These are phyloP conservation scores for Chironomus riparius DNA, from an alignment of 2,888 invertebrate genomes.

Conservation along the genomic window DNA sequence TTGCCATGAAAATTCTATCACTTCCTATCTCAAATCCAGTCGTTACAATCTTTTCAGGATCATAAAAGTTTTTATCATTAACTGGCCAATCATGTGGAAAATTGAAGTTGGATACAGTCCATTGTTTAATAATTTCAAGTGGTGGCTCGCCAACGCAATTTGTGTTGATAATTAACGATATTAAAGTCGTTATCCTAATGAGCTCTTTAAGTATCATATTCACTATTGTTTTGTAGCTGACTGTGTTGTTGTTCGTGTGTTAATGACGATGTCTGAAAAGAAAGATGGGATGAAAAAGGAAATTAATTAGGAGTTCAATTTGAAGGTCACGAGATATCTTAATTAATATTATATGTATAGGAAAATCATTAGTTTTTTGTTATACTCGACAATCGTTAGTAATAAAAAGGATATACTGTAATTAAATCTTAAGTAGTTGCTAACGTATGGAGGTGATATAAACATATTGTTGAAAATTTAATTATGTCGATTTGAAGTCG, in stretches of 20 bases:
- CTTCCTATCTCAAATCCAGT: slow-evolving; percentile 66
- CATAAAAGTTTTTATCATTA: slow-evolving; percentile 44
- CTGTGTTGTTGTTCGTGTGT: not conserved
- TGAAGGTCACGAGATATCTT: no score
- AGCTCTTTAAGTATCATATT: not conserved
- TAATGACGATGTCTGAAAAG: not conserved
- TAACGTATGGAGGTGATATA: no score
- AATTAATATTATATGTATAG: no score
- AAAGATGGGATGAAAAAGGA: not conserved
- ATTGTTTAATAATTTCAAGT: slow-evolving; percentile 58
- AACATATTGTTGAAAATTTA: no score
- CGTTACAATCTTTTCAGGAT: slow-evolving; percentile 62
- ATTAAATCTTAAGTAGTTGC: no score
- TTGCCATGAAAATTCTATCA: slow-evolving; percentile 65
- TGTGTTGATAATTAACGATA: slow-evolving; percentile 8
- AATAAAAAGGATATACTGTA: no score
- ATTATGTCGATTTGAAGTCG: no score
- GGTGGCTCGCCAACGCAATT: slow-evolving; percentile 30
- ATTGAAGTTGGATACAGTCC: slow-evolving; percentile 59
- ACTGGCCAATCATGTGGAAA: slow-evolving; percentile 53
- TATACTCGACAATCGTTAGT: no score
- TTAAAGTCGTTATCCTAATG: slow-evolving; percentile 12
- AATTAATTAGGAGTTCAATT: not conserved
- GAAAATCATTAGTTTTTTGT: no score
- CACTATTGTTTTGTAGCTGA: not conserved